Evolutionary conservation across 2,888 invertebrate genomes (phyloP).

Genomic region (Alloscopus bannaensis): DNA sequence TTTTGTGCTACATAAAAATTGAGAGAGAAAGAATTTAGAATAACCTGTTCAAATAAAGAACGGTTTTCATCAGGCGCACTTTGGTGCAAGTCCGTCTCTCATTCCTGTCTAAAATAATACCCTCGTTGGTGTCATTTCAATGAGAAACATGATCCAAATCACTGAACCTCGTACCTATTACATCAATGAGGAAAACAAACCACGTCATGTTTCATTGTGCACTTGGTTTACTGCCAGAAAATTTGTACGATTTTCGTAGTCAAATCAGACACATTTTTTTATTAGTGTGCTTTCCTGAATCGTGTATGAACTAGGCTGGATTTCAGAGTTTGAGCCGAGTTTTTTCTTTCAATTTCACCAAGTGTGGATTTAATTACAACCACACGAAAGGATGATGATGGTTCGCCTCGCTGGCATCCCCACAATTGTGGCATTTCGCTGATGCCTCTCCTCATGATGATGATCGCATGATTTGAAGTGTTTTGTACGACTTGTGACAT

Average conservation of each 20-base stretch:
- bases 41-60: constrained; percentile 22
- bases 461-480: constrained; percentile 3
- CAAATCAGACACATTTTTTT: background rate
- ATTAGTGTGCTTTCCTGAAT: no score
- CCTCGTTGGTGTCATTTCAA: constrained; percentile 34
- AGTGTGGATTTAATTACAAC: constrained; percentile 45
- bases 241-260: no score
- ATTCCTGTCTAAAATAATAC: constrained; percentile 14
- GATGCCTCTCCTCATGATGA: background rate
- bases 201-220: no score
- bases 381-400: background rate
- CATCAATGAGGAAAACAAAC: no score
- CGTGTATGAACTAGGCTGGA: no score
- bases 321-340: no score
- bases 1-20: no score
- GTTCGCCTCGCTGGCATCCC: no score
- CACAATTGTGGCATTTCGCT: background rate
- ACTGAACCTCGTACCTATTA: no score
- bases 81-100: background rate
- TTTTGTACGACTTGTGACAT: constrained; percentile 4
- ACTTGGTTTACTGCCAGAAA: no score
- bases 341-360: background rate
- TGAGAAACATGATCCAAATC: constrained; percentile 14
- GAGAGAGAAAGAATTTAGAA: no score
- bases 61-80: constrained; percentile 16